A percentile compares a stretch with the other conserved stretches of the same genome.
Conservation (phyloP, 2,113 vertebrate genomes). For the Sphyrna mokarran region DNA sequence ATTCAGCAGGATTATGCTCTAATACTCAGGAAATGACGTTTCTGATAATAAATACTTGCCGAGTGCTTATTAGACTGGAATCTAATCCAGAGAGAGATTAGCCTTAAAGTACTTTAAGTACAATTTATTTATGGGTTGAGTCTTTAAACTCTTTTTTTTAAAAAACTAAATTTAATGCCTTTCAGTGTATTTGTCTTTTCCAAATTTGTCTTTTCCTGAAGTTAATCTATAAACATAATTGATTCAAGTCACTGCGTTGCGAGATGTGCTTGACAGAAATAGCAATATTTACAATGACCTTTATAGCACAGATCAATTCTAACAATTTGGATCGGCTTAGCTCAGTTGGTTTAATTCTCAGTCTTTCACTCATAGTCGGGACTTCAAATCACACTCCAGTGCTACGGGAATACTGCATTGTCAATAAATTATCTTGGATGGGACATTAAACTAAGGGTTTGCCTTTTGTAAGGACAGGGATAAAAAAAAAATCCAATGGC, state of each 20-base stretch:
- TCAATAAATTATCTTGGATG: neutral
- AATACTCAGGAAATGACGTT: neutral
- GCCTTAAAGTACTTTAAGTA: neutral
- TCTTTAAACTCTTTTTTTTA: neutral
- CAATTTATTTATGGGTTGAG: neutral
- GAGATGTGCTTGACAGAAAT: neutral
- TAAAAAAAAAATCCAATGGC: neutral
- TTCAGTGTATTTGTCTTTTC: neutral
- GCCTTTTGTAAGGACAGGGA: neutral
- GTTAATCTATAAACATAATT: neutral
- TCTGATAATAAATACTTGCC: neutral
- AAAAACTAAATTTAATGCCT: neutral
- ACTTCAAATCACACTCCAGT: neutral
- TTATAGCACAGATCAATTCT: neutral
- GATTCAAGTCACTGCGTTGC: neutral
- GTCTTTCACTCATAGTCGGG: neutral
- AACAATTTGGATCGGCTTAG: neutral
- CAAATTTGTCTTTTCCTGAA: neutral
- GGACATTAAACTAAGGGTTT: neutral
- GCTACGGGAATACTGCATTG: neutral
- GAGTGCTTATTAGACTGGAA: neutral
- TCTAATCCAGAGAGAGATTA: conserved; percentile 28
- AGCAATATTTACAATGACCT: neutral
- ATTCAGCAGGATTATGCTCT: neutral
- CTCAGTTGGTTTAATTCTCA: neutral